A percentile compares a stretch with the other conserved stretches of the same genome.
Evolutionary conservation across 2,113 vertebrate genomes (phyloP).

Genomic region (Calidris pugnax): DNA sequence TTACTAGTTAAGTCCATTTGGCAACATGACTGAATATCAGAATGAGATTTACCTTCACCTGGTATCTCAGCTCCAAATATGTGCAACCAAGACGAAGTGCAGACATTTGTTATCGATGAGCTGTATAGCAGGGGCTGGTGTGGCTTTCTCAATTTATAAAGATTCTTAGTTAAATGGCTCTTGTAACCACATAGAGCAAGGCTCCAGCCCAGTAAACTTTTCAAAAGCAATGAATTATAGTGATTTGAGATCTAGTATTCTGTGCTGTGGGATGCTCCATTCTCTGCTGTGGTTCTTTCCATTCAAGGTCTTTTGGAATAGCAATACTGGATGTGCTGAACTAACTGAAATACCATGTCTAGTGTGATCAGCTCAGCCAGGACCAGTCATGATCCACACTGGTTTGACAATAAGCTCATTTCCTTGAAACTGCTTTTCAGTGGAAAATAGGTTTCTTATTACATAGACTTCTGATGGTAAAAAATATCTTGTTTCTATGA

Average conservation of each 20-base stretch:
- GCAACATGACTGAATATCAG: accelerated
- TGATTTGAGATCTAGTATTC: neutral
- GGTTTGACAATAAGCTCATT: neutral
- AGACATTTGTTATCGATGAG: neutral
- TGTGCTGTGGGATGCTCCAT: neutral
- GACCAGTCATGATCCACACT: neutral
- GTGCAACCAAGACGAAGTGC: neutral
- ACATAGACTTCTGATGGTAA: neutral
- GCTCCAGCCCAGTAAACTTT: neutral
- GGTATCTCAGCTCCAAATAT: neutral
- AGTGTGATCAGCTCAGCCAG: neutral
- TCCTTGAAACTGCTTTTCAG: neutral
- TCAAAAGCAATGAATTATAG: neutral
- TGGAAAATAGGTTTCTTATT: neutral
- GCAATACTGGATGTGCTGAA: neutral
- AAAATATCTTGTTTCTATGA: neutral
- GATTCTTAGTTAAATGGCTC: neutral
- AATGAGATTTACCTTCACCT: neutral
- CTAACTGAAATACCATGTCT: neutral
- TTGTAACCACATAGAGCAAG: neutral
- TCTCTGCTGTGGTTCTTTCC: neutral
- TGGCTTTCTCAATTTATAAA: neutral
- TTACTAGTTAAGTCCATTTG: neutral
- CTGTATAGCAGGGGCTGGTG: neutral
- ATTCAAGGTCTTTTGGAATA: neutral